Base-by-base conservation (phyloP, 2,113 vertebrate genomes). In the Nesogale talazaci region DNA sequence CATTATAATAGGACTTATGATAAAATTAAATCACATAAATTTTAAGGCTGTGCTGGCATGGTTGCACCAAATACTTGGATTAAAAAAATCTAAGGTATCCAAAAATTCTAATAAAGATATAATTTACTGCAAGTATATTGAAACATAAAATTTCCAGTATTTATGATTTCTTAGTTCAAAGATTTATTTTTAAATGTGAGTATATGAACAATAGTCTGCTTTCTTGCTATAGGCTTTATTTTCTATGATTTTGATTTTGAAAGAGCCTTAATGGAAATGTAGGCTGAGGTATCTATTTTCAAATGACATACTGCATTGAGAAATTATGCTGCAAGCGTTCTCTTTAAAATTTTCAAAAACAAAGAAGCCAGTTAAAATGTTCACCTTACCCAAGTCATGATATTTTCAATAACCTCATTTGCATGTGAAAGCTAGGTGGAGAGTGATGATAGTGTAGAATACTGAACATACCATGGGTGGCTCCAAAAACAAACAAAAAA, bases 11-110 rank as follows among this genome's bases (percentile, higher is more conserved):
- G 82, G 70, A 82, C 56, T 86, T 17, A 77, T 87, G 61, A 87
- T 84, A 84, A 93, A 91, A 90, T 93, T 83, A 90, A 95, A 52
- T 85, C 78, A 90, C n/a, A 27, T 34, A 61, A 78, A 94, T 89
- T 82, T 31, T 92, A 91, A 79, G 59, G 10, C 11, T 94, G 0
- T 67, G 14, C 22, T 87, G 72, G 78, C 2, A 38, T 36, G n/a
- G 27, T 76, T n/a, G 0, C 12, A 4, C 7, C 23, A 79, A n/a
- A 67, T 9, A 70, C 34, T 42, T 42, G 27, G 23, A 42, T 42
- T 22, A 38, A 74, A 11, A 74, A 38, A 25, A 76, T 36, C 74
- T 52, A 23, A 81, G n/a, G 36, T 20, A 61, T 61, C 3, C 9
- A 20, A 67, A 2, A 4, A 0, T 67, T 89, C 89, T n/a, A 15